Base-by-base conservation (phyloP, 1,140 invertebrate species). In the Mizuhopecten yessoensis region DNA sequence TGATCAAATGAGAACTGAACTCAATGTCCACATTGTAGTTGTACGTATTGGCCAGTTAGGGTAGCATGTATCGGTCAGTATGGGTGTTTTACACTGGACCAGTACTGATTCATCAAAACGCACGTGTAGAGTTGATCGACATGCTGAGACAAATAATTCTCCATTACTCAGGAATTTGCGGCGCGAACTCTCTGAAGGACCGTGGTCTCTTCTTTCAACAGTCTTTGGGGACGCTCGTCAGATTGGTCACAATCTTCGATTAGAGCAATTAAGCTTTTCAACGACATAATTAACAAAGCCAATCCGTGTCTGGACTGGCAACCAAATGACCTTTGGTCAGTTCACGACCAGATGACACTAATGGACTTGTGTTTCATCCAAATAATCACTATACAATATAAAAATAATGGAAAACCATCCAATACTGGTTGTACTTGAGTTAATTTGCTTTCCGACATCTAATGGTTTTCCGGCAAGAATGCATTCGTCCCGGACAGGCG, bases 241-340 rank as follows among this genome's bases (percentile, higher is more conserved):
- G 57, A 75, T 29, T n/a, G 0, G 20, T 75, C n/a, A n/a, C 57
- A 75, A 29, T 75, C 57, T 75, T 75, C 57, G n/a, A 29, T 75
- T 75, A 75, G 57, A 29, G 57, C 57, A 75, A 75, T 75, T 75
- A 75, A 75, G 57, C 57, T 75, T n/a, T 75, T 75, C 57, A 75
- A 75, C 57, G 23, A n/a, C 57, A 9, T 29, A 29, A 75, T 75
- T 75, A 75, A n/a, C 57, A 75, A 75, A 29, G 57, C 9, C 23
- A n/a, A 29, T 75, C 23, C 57, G n/a, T 75, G 57, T 17, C 57
- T 75, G 57, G 57, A n/a, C 57, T 75, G 57, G 57, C 57, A 75
- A 75, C 9, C 23, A 29, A 29, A n/a, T 75, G 57, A 75, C 57
- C 57, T n/a, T 75, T 75, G 57, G 57, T 75, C 57, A 75, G 23